Evolutionary conservation across 2,797 vertebrate species (phyloP), one percentile per base, ranked within the genome.

Genomic region (Propithecus deckenii): DNA sequence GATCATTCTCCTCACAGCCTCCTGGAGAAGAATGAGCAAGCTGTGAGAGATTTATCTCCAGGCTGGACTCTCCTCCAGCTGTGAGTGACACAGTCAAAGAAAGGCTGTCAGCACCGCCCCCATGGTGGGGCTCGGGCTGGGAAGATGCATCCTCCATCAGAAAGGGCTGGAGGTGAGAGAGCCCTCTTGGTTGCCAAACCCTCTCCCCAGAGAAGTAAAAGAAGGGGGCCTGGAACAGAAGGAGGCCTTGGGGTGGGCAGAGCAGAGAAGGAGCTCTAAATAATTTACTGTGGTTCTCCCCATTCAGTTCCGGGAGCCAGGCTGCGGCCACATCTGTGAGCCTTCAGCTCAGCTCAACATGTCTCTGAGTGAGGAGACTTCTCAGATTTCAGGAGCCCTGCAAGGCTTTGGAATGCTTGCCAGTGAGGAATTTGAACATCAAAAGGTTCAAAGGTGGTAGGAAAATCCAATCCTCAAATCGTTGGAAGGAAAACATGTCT

Each of bases 331-430:
- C 97, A 98, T 97, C 97, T 97, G 97, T 84, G 97, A 95, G 92
- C 78, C 94, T 95, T 96, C 96, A 96, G 91, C 93, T 89, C 35
- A 46, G 93, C 76, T 59, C 95, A 72, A 32, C 11, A 0, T 48
- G 85, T 95, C 89, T 91, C 71, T 92, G 78, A 43, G 52, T 93
- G 86, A 95, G 94, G 86, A 96, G 92, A 95, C 97, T 80, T 98
- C 98, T 98, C 98, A 92, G 93, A 97, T 98, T 98, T 98, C 98
- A 98, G 97, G 94, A 98, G 97, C 90, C 94, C 94, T 86, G 95
- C 87, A 88, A 98, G 95, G 83, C 96, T 95, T 57, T 93, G 96
- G 97, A 97, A 97, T 97, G 93, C 90, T 88, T 90, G 85, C 96
- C 89, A 92, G 97, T 14, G 91, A 98, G 96, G 98, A 98, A 98